Evolutionary conservation across 1,140 invertebrate species (phyloP).

Genomic region (Drosophila ficusphila): DNA sequence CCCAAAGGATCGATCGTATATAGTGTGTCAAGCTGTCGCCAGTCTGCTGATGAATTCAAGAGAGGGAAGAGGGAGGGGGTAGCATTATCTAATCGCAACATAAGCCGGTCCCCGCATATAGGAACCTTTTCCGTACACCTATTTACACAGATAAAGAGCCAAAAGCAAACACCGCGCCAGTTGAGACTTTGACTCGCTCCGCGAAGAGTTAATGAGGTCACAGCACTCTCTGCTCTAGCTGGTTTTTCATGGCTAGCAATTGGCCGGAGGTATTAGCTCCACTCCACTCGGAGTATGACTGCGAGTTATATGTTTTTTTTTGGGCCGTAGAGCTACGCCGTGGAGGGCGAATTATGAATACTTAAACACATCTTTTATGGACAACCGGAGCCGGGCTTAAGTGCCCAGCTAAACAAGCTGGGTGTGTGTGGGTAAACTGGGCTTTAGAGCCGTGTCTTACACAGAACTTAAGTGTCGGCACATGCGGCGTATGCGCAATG

Average conservation of each 20-base stretch:
- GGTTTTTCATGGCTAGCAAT: slow-evolving; percentile 48
- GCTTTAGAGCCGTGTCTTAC: slow-evolving; percentile 44
- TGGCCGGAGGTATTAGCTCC: slow-evolving; percentile 31
- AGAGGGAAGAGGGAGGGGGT: background rate
- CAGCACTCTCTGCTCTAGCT: slow-evolving; percentile 45
- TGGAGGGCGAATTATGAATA: slow-evolving; percentile 59
- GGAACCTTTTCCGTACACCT: slow-evolving; percentile 17
- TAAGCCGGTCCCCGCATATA: slow-evolving; percentile 56
- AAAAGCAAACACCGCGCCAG: slow-evolving; percentile 52
- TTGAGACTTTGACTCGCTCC: slow-evolving; percentile 41
- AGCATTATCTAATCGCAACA: slow-evolving; percentile 70
- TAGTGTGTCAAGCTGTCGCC: slow-evolving; percentile 36
- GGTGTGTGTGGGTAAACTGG: slow-evolving; percentile 59
- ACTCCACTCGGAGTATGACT: background rate
- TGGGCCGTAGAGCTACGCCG: background rate
- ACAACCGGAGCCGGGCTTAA: slow-evolving; percentile 49
- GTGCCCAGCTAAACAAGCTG: slow-evolving; percentile 61
- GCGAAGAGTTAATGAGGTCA: slow-evolving; percentile 69
- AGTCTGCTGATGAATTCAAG: slow-evolving; percentile 16
- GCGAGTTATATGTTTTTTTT: background rate
- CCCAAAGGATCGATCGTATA: slow-evolving; percentile 21
- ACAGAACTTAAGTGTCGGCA: slow-evolving; percentile 65
- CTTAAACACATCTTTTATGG: slow-evolving; percentile 51
- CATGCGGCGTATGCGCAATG: slow-evolving; percentile 75
- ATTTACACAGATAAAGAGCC: slow-evolving; percentile 49